These are phyloP conservation scores for Heterocephalus glaber DNA, from an alignment of 2,113 vertebrate genomes.

Conservation along the genomic window DNA sequence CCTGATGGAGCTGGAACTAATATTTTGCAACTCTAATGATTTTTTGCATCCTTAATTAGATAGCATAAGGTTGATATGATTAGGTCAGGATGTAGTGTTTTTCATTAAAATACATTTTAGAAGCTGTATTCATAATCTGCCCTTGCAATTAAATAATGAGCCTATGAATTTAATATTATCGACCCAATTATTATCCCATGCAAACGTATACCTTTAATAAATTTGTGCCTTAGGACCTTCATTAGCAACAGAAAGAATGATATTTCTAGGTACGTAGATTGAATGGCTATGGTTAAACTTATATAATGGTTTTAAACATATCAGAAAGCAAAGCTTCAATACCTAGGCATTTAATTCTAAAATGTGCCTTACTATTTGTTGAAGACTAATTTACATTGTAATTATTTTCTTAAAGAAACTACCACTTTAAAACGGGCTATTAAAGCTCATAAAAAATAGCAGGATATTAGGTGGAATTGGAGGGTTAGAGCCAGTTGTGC, in stretches of 20 bases:
- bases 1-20: constrained; percentile 97
- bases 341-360: constrained; percentile 62
- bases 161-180: constrained; percentile 96
- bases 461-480: constrained; percentile 1
- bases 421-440: constrained; percentile 53
- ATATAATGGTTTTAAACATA: constrained; percentile 69
- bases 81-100: constrained; percentile 99
- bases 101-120: constrained; percentile 99
- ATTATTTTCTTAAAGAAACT: constrained; percentile 79
- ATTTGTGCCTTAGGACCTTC: constrained; percentile 95
- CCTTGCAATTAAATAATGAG: constrained; percentile 99
- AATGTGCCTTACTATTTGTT: constrained; percentile 73
- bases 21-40: constrained; percentile 99
- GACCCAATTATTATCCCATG: constrained; percentile 97
- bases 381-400: constrained; percentile 70
- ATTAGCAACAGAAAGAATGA: constrained; percentile 90
- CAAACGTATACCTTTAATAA: constrained; percentile 97
- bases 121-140: constrained; percentile 98
- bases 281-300: constrained; percentile 77
- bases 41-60: constrained; percentile 99
- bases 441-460: constrained; percentile 48
- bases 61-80: constrained; percentile 99
- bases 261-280: constrained; percentile 86
- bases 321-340: constrained; percentile 47
- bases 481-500: not conserved